Evolutionary conservation across 2,113 vertebrate genomes (phyloP), one percentile per base, ranked within the genome.

Genomic region (Rissa tridactyla): DNA sequence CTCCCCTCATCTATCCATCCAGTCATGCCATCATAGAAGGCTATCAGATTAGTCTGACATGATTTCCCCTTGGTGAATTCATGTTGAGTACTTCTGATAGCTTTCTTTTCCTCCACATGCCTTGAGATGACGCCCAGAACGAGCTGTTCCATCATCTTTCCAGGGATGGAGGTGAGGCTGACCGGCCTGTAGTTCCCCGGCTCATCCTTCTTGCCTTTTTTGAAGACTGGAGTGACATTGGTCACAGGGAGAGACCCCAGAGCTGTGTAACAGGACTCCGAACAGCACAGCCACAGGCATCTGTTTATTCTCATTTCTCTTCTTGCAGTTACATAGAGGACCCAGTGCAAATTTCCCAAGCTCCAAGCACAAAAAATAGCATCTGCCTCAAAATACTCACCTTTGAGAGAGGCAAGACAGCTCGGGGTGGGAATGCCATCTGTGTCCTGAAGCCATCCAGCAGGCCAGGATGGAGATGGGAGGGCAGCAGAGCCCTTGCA

Each of bases 311-410:
- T 79, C 34, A 20, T 75, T 85, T 71, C 61, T 75, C 11, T 66
- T 66, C 25, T 58, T 0, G 0, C 5, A 60, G 22, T 22, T 51
- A 27, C 10, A 15, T 14, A 19, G 68, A 80, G 11, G 11, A 5
- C 25, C 2, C 42, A 34, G 5, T 6, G 6, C 14, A 88, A 57
- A n/a, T 47, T 75, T 80, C 20, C 30, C 13, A 54, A 69, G 29
- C 13, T 83, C 34, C 26, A 9, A 77, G 15, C 54, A 65, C 3
- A 47, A 47, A 82, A 68, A 0, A 0, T 29, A 27, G 10, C 25
- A 13, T 22, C 7, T 69, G 5, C 34, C 51, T 69, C 15, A 58
- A 83, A 84, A 38, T 2, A 4, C 15, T 73, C 13, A 29, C 10
- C 54, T 57, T 61, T 84, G 23, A 77, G 46, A 91, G 23, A 81